A percentile compares a stretch with the other conserved stretches of the same genome.
Evolutionary conservation across 92 coral and sea anemone genomes (phyloP).

Genomic region (Actinernus sp.): DNA sequence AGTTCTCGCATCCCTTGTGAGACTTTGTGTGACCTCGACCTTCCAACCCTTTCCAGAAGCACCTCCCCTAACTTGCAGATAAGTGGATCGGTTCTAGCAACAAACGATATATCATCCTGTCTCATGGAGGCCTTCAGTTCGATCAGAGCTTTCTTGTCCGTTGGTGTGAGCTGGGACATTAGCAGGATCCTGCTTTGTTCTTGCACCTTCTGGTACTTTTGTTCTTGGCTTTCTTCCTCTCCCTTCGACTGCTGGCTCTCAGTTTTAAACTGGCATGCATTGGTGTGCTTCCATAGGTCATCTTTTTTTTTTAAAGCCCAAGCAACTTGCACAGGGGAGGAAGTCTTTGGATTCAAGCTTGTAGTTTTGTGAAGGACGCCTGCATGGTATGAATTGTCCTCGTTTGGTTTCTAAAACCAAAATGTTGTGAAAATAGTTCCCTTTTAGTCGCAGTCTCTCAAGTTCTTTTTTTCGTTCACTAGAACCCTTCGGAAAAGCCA

Average conservation of each 20-base stretch:
- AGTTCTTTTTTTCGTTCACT: conserved; percentile 33
- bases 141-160: conserved; percentile 6
- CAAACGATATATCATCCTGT: conserved; percentile 36
- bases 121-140: conserved; percentile 44
- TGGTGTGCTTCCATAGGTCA: conserved; percentile 54
- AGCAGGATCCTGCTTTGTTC: conserved; percentile 29
- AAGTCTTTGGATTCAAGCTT: conserved; percentile 24
- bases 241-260: too few species aligned
- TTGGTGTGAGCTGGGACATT: neutral
- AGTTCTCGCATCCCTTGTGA: conserved; percentile 60
- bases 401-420: conserved; percentile 23
- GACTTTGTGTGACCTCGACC: conserved; percentile 5
- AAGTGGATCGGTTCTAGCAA: conserved; percentile 23
- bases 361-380: conserved; percentile 16
- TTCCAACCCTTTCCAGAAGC: conserved; percentile 33
- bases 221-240: conserved; percentile 4
- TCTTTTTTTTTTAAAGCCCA: conserved; percentile 35
- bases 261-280: conserved; percentile 12
- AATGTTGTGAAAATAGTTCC: conserved; percentile 41
- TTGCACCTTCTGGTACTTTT: conserved; percentile 20
- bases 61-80: conserved; percentile 36
- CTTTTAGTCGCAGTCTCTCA: conserved; percentile 29
- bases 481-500: conserved; percentile 38
- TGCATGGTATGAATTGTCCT: conserved; percentile 39
- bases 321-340: conserved; percentile 47